Conservation (phyloP, 2,888 invertebrate genomes). For the Oscheius onirici region DNA sequence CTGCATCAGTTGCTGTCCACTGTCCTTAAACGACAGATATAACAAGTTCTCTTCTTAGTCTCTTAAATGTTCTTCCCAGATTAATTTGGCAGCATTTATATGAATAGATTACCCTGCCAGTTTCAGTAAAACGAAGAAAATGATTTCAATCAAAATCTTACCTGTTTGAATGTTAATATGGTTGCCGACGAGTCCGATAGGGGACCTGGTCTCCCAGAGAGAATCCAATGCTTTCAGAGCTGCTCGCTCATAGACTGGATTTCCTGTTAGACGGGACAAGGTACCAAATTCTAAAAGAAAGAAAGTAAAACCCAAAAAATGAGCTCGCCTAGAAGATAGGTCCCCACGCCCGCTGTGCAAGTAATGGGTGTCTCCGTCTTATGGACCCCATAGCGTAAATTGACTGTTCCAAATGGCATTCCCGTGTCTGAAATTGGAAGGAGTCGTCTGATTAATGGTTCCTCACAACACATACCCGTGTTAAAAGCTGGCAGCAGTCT, state of each 20-base stretch:
- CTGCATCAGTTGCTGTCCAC: constrained; percentile 98
- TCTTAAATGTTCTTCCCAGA: no score
- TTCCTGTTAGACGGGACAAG: constrained; percentile 67
- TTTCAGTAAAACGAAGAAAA: no score
- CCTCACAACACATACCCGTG: constrained; percentile 51
- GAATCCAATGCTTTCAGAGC: constrained; percentile 89
- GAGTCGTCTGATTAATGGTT: neutral
- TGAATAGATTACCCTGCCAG: neutral
- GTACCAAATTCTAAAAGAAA: constrained; percentile 87
- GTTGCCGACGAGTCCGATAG: constrained; percentile 82
- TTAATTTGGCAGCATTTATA: no score
- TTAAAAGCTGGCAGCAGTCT: constrained; percentile 81
- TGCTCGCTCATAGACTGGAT: constrained; percentile 85
- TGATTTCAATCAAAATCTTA: neutral
- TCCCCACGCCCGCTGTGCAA: constrained; percentile 96
- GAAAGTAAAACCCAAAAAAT: neutral
- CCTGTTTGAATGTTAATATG: constrained; percentile 90
- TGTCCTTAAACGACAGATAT: constrained; percentile 45
- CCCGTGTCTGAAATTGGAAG: constrained; percentile 42
- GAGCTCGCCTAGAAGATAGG: constrained; percentile 83
- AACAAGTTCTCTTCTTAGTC: no score
- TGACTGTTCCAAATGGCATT: constrained; percentile 81
- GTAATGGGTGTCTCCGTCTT: constrained; percentile 89
- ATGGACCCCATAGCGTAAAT: constrained; percentile 87
- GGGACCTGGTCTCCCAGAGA: constrained; percentile 85